phyloP scores from a whole-genome alignment of 1,140 invertebrate species.

The Ceratoteleas bidentatus region DNA sequence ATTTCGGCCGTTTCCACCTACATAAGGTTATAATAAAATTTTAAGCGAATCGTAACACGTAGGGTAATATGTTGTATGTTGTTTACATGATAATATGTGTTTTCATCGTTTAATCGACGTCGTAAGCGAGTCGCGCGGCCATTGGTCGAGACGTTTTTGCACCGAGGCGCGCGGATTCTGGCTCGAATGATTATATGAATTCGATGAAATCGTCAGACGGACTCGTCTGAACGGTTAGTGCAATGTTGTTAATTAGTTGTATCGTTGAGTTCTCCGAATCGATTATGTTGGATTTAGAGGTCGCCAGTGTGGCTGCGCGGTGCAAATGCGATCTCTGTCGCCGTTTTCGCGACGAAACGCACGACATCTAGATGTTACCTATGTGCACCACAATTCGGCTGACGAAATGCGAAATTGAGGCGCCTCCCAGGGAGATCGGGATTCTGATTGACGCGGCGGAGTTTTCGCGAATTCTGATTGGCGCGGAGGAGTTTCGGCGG shows the following conservation, averaged over 20 bases:
- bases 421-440: too few relatives aligned
- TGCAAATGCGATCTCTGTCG: constrained; percentile 51
- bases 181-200: constrained; percentile 8
- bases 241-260: constrained; percentile 68
- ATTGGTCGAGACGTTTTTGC: constrained; percentile 61
- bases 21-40: constrained; percentile 32
- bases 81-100: constrained; percentile 81
- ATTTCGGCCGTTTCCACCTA: constrained; percentile 11
- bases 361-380: constrained; percentile 45
- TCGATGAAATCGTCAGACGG: constrained; percentile 11
- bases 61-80: constrained; percentile 81
- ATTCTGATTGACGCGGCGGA: constrained; percentile 13
- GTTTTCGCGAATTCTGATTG: constrained; percentile 13
- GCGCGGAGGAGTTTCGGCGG: background rate
- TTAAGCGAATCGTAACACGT: constrained; percentile 74
- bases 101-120: constrained; percentile 78
- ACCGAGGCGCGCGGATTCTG: constrained; percentile 20
- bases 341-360: constrained; percentile 23
- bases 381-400: constrained; percentile 23
- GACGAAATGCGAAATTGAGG: constrained; percentile 27
- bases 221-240: constrained; percentile 50
- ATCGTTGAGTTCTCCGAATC: constrained; percentile 53
- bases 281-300: constrained; percentile 48
- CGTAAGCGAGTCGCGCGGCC: constrained; percentile 72
- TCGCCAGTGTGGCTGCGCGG: constrained; percentile 33